Percentiles rank a stretch among this genome's conserved stretches.
Conservation (phyloP, 2,888 invertebrate species). For the Aphodius granarius region DNA sequence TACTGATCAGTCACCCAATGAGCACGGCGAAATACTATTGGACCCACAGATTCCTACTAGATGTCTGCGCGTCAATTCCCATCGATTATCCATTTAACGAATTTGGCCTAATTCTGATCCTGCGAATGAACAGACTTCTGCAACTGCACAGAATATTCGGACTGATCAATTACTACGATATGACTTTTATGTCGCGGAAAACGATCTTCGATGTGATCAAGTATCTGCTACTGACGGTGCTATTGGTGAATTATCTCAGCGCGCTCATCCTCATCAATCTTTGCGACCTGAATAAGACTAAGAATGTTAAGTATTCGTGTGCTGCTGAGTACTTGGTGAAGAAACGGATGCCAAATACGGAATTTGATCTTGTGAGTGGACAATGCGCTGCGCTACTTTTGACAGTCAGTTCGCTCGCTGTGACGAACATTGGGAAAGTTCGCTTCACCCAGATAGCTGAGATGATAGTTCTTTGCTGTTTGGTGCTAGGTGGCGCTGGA, state of each 20-base stretch:
- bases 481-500: slow-evolving; percentile 14
- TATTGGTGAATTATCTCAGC: slow-evolving; percentile 18
- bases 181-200: slow-evolving; percentile 9
- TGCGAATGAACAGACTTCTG: slow-evolving; percentile 30
- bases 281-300: slow-evolving; percentile 8
- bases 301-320: not conserved
- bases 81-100: slow-evolving; percentile 28
- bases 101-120: not conserved
- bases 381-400: slow-evolving; percentile 15
- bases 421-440: slow-evolving; percentile 18
- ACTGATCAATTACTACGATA: slow-evolving; percentile 13
- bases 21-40: slow-evolving; percentile 37
- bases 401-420: slow-evolving; percentile 6
- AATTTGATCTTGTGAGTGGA: slow-evolving; percentile 11
- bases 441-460: slow-evolving; percentile 3
- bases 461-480: slow-evolving; percentile 11
- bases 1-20: slow-evolving; percentile 39
- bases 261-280: slow-evolving; percentile 15
- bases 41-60: slow-evolving; percentile 35
- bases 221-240: slow-evolving; percentile 23
- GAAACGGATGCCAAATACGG: slow-evolving; percentile 9
- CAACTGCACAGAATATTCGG: slow-evolving; percentile 20
- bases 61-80: slow-evolving; percentile 36
- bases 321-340: slow-evolving; percentile 5
- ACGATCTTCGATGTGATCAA: slow-evolving; percentile 19